Percentiles rank a stretch among this genome's conserved stretches.
These are phyloP conservation scores for Spodoptera picta DNA, from an alignment of 2,888 invertebrate genomes.

Conservation along the genomic window DNA sequence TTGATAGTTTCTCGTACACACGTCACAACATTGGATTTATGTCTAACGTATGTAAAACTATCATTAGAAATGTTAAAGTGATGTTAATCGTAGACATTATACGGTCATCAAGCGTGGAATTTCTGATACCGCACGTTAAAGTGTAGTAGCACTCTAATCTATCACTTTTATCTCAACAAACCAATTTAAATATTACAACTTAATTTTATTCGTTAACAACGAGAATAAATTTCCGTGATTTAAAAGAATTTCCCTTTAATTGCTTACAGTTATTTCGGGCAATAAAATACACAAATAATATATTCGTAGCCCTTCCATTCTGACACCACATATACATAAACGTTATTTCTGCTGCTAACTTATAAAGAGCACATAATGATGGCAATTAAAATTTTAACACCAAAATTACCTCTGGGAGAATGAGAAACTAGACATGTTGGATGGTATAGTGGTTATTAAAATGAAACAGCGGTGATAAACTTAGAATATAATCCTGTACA, in stretches of 20 bases:
- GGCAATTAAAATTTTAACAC: too few relatives aligned
- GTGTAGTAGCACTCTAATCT: constrained; percentile 30
- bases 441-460: constrained; percentile 4
- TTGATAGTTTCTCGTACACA: too few relatives aligned
- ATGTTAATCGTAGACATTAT: constrained; percentile 25
- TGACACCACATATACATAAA: constrained; percentile 6
- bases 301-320: constrained; percentile 14
- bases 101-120: constrained; percentile 29
- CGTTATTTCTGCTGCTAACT: too few relatives aligned
- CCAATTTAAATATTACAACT: constrained; percentile 32
- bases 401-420: too few relatives aligned
- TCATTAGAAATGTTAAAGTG: constrained; percentile 9
- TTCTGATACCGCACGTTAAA: constrained; percentile 22
- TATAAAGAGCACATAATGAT: too few relatives aligned
- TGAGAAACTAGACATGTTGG: too few relatives aligned
- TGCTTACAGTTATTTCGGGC: constrained; percentile 5
- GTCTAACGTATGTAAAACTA: constrained; percentile 1
- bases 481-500: constrained; percentile 32
- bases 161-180: constrained; percentile 18
- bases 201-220: constrained; percentile 19
- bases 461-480: constrained; percentile 31
- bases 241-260: constrained; percentile 19
- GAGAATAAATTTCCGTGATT: constrained; percentile 10
- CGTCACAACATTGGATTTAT: too few relatives aligned
- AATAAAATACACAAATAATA: constrained; percentile 17